phyloP scores from a whole-genome alignment of 2,113 vertebrate genomes.

The Saguinus midas region DNA sequence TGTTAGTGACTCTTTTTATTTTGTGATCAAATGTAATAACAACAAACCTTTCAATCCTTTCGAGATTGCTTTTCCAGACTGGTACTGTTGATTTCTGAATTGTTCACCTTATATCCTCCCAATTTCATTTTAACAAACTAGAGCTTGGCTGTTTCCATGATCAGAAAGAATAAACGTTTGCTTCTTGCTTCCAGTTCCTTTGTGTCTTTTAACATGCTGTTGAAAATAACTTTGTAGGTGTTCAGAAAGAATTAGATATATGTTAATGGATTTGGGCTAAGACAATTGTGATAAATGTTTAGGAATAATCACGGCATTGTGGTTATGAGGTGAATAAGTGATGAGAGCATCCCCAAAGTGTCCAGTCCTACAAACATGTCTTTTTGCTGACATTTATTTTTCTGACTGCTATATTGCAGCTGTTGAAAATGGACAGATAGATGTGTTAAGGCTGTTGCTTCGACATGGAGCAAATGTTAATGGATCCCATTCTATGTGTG shows the following conservation, averaged over 20 bases:
- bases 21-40: background rate
- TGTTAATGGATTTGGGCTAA: constrained; percentile 29
- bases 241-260: background rate
- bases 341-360: background rate
- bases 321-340: background rate
- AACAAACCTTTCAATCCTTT: background rate
- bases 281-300: constrained; percentile 40
- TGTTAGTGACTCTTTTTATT: background rate
- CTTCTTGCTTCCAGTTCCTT: background rate
- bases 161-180: constrained; percentile 33
- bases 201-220: background rate
- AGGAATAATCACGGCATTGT: background rate
- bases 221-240: constrained; percentile 22
- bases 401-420: constrained; percentile 80
- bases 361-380: constrained; percentile 35
- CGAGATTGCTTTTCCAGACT: background rate
- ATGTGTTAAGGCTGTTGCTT: constrained; percentile 87
- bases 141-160: background rate
- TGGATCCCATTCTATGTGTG: constrained; percentile 89
- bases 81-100: constrained; percentile 18
- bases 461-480: constrained; percentile 87
- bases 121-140: constrained; percentile 1
- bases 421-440: constrained; percentile 84
- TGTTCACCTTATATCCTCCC: background rate
- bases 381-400: background rate